A percentile compares a stretch with the other conserved stretches of the same genome.
These are phyloP conservation scores for Troides aeacus DNA, from an alignment of 2,888 invertebrate genomes.

Conservation along the genomic window DNA sequence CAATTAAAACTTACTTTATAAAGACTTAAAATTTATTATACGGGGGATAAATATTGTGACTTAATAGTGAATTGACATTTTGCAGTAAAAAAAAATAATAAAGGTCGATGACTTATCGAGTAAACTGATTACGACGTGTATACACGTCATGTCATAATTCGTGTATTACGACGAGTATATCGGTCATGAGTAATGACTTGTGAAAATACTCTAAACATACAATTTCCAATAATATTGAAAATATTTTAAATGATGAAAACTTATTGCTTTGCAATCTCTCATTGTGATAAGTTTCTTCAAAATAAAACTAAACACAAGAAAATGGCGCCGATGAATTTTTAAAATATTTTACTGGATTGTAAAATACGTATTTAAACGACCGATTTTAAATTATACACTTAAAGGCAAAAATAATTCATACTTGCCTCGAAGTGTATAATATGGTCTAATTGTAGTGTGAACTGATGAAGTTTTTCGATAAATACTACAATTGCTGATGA, in stretches of 20 bases:
- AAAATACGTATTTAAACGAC: not conserved
- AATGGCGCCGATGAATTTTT: not conserved
- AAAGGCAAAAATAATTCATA: not conserved
- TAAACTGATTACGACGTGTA: not conserved
- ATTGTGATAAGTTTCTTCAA: not conserved
- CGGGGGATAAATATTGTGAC: conserved; percentile 4
- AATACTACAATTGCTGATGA: not conserved
- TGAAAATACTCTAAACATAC: too few relatives aligned
- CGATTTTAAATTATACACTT: not conserved
- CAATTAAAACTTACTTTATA: conserved; percentile 12
- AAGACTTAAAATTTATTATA: conserved; percentile 14
- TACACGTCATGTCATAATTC: not conserved
- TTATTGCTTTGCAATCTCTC: not conserved
- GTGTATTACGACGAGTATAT: not conserved
- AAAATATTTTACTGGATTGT: not conserved
- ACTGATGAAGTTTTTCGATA: not conserved
- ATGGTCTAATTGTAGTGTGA: not conserved
- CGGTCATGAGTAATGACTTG: not conserved
- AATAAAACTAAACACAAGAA: not conserved
- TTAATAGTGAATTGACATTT: conserved; percentile 26
- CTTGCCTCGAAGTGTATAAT: not conserved
- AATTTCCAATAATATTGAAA: not conserved
- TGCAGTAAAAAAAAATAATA: not conserved
- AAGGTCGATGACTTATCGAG: not conserved
- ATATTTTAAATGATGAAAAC: not conserved